Evolutionary conservation across 2,797 vertebrate genomes (phyloP).

Genomic region (Fistularia commersonii): DNA sequence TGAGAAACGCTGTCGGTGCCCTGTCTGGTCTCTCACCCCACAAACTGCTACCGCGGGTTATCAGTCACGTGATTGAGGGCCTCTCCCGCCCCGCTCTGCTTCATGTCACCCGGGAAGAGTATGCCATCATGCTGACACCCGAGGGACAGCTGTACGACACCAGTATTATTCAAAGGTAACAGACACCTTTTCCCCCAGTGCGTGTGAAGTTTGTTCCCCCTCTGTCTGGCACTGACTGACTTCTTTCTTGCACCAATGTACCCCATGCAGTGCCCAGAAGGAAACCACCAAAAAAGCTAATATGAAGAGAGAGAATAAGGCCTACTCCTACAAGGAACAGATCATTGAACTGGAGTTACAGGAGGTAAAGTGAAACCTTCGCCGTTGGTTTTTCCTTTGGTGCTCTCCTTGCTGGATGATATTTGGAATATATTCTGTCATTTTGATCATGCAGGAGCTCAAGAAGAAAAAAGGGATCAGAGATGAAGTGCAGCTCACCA

Average conservation of each 20-base stretch:
- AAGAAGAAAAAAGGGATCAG: slow-evolving; percentile 98
- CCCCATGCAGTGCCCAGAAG: slow-evolving; percentile 84
- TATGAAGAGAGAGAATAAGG: slow-evolving; percentile 97
- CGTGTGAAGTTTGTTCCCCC: background rate
- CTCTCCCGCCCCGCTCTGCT: slow-evolving; percentile 81
- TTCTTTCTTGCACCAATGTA: background rate
- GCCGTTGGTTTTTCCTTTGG: background rate
- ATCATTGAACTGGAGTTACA: slow-evolving; percentile 97
- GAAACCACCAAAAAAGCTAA: slow-evolving; percentile 92
- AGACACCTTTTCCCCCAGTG: background rate
- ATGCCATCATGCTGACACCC: slow-evolving; percentile 88
- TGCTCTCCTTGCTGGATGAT: background rate
- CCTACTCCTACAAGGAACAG: slow-evolving; percentile 97
- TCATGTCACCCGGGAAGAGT: slow-evolving; percentile 90
- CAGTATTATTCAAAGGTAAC: slow-evolving; percentile 91
- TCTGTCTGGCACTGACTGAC: background rate
- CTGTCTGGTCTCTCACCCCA: slow-evolving; percentile 83
- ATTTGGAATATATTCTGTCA: background rate
- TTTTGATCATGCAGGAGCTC: slow-evolving; percentile 80
- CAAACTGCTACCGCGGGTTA: slow-evolving; percentile 84
- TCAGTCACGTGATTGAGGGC: slow-evolving; percentile 76
- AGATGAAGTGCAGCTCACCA: slow-evolving; percentile 91
- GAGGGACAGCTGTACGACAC: slow-evolving; percentile 91
- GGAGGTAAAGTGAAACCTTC: slow-evolving; percentile 75
- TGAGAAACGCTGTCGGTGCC: slow-evolving; percentile 87